Percentiles rank a stretch among this genome's conserved stretches.
phyloP scores from a whole-genome alignment of 2,113 vertebrate species.

The Cottus gobio region DNA sequence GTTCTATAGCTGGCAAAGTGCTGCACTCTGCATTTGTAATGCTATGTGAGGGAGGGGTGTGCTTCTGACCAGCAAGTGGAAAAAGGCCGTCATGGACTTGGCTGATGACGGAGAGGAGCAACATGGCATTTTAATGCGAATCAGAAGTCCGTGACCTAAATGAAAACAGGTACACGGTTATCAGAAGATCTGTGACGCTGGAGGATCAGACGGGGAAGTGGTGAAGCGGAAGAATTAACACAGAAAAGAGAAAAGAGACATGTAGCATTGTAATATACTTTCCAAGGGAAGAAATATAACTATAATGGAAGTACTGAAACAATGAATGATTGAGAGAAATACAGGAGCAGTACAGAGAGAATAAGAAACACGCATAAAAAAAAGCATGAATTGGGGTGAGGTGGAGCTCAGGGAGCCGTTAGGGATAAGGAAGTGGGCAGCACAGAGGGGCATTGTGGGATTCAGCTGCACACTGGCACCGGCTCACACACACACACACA shows the following conservation, averaged over 20 bases:
- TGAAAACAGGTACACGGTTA: background rate
- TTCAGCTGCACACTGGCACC: conserved; percentile 73
- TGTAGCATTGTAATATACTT: background rate
- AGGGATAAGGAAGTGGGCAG: conserved; percentile 49
- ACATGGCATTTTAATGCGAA: background rate
- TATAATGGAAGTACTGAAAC: background rate
- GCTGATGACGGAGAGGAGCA: background rate
- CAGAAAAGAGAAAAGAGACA: background rate
- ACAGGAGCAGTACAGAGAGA: background rate
- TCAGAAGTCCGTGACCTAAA: background rate
- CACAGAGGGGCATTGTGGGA: conserved; percentile 80
- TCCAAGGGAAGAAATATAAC: background rate
- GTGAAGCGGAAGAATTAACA: background rate
- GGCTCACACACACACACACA: conserved; percentile 37
- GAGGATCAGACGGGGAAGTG: conserved; percentile 3
- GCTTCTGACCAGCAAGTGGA: background rate
- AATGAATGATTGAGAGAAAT: background rate
- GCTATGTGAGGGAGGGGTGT: background rate
- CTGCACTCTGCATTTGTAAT: background rate
- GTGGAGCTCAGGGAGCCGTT: conserved; percentile 50
- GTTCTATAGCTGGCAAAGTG: background rate
- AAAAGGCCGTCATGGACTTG: background rate
- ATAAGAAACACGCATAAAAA: conserved; percentile 14
- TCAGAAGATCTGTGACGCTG: background rate
- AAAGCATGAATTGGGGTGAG: conserved; percentile 68